Percentiles rank a stretch among this genome's conserved stretches.
phyloP scores from a whole-genome alignment of 2,113 vertebrate genomes.

The Gallinago undulata region DNA sequence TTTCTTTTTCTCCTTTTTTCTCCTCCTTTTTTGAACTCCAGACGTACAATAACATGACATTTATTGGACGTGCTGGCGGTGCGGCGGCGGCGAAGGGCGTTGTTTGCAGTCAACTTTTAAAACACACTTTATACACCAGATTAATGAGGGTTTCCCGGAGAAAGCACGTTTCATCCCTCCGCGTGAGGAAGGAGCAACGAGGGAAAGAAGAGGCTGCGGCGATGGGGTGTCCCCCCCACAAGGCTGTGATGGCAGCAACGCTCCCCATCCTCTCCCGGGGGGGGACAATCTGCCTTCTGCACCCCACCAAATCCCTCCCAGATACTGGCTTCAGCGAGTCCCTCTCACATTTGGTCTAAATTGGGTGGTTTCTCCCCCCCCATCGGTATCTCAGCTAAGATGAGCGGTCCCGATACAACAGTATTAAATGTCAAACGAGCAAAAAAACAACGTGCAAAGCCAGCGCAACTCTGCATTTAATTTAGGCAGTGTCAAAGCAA shows the following conservation, averaged over 20 bases:
- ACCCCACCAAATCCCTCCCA: not conserved
- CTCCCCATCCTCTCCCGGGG: not conserved
- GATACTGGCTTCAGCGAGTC: not conserved
- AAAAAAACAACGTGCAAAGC: conserved; percentile 49
- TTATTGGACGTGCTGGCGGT: conserved; percentile 7
- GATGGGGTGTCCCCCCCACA: not conserved
- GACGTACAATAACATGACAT: conserved; percentile 72
- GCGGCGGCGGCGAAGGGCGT: accelerated
- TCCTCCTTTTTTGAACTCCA: conserved; percentile 67
- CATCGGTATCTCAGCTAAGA: conserved; percentile 42
- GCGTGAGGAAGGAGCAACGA: not conserved
- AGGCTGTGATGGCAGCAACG: not conserved
- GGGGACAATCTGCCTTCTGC: not conserved
- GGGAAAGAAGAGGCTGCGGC: not conserved
- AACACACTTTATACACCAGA: not conserved
- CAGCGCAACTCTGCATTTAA: conserved; percentile 46
- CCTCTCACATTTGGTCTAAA: conserved; percentile 52
- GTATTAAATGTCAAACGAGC: conserved; percentile 60
- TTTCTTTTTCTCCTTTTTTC: not conserved
- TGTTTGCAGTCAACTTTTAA: conserved; percentile 8
- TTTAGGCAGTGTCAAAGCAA: conserved; percentile 57
- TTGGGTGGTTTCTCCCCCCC: not conserved
- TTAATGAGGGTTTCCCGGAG: conserved; percentile 1
- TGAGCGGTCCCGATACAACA: conserved; percentile 42
- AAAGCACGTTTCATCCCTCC: not conserved